Conservation (phyloP, 2,113 vertebrate genomes). For the Neogale vison region DNA sequence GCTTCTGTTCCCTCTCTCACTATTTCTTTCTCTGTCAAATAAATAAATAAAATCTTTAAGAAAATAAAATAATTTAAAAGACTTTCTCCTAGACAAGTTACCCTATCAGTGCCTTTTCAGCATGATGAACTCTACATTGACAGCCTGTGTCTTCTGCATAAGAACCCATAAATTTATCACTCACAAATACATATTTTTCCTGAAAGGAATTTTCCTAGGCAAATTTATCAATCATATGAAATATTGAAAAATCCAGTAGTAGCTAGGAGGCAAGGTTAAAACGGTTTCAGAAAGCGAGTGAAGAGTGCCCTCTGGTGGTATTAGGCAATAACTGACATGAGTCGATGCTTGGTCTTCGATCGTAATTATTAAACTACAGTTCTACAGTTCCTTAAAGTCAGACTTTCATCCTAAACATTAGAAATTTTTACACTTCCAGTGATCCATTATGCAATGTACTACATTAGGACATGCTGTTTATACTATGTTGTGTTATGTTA, state of each 20-base stretch:
- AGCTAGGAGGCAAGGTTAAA: not conserved
- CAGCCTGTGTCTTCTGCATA: not conserved
- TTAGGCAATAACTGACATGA: not conserved
- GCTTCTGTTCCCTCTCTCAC: no score
- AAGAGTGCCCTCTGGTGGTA: constrained; percentile 61
- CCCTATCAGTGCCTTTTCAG: not conserved
- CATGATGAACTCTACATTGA: not conserved
- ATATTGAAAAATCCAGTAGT: not conserved
- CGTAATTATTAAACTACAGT: not conserved
- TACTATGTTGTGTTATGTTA: not conserved
- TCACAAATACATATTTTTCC: not conserved
- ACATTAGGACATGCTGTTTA: not conserved
- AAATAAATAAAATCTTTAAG: no score
- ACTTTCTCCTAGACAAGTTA: not conserved
- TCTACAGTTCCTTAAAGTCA: constrained; percentile 13
- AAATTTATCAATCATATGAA: constrained; percentile 1
- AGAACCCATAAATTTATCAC: not conserved
- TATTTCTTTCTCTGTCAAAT: no score
- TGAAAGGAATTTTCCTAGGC: not conserved
- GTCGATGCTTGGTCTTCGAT: not conserved
- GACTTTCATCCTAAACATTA: not conserved
- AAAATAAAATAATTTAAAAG: not conserved
- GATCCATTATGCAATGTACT: not conserved
- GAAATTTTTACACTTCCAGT: not conserved
- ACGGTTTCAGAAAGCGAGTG: not conserved